Evolutionary conservation across 2,113 vertebrate genomes (phyloP), one percentile per base, ranked within the genome.

Genomic region (Accipiter cooperii): DNA sequence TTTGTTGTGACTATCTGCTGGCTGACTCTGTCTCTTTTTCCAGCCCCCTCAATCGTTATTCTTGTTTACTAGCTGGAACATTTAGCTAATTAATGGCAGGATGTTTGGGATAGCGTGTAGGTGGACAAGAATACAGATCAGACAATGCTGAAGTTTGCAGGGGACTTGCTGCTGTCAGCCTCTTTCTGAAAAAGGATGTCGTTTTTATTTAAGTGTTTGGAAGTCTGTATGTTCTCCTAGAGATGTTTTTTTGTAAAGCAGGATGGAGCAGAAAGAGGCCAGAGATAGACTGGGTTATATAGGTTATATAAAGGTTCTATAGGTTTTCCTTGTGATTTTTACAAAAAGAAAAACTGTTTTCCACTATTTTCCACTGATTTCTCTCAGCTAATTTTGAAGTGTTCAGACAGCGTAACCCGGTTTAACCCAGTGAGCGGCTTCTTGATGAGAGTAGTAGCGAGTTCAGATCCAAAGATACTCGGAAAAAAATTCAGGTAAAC

Each of bases 21-120:
- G 89, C 97, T 95, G 96, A 84, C 95, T 98, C 84, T 68, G 94
- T 97, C 96, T 97, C 97, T 96, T 96, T 97, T 93, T 97, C 95
- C 96, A 96, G 90, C 98, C 97, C 98, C 96, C 97, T 98, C 97
- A 96, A 52, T 66, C 66, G 73, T 97, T 93, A 58, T 89, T 94
- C 97, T 98, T 98, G 98, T 98, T 98, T 98, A 98, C 98, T 96
- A 94, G 96, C 96, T 94, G 97, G 91, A 97, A 96, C 95, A 24
- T 88, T 98, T 89, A 90, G 98, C 96, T 98, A 98, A 98, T 98
- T 98, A 98, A 98, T 98, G 97, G 96, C 98, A 98, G 98, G 98
- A 98, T 98, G 98, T 98, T 97, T 98, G 97, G 97, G 95, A 89
- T 79, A 87, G 94, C 64, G 97, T 97, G 98, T 98, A 98, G 98